Base-by-base conservation (phyloP, 2,888 invertebrate species). In the Macrosoma leucophasiata region DNA sequence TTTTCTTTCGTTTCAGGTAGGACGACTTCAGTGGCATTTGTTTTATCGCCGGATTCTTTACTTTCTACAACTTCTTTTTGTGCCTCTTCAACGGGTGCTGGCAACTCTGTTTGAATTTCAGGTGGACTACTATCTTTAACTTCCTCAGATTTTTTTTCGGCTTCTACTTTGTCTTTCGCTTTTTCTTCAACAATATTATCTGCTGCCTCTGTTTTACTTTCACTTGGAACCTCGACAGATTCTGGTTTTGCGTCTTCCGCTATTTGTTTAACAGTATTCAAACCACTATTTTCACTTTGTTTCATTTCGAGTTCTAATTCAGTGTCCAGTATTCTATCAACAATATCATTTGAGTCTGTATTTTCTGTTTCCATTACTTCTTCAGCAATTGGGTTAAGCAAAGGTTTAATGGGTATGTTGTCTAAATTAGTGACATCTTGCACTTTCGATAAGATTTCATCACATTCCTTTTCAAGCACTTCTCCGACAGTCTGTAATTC, bases 381-480 rank as follows among this genome's bases (percentile, higher is more conserved):
- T 54, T 79, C 79, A 7, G 64, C 55, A 41, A 78, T 81, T 8
- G 75, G 55, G 37, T 71, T 71, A 4, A 78, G 58, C 44, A 77
- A 42, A 2, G 78, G 72, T 48, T 79, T 81, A 5, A 75, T 42
- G 10, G 77, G 66, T 27, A 81, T 75, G 29, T 59, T 78, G 36
- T 75, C 74, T 36, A 81, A 59, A 44, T 77, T 78, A 3, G 82
- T 82, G 17, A 84, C 79, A 51, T 77, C 66, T 45, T 82, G 71
- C 4, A 85, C 82, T 50, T 84, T 84, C 0, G 77, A 78, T 12
- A 85, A 46, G 35, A 85, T 81, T 45, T 84, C 84, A 39, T 76
- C 78, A 43, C 85, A 85, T 57, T 84, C 84, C 43, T 82, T 84
- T 39, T 82, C 82, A 10, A 85, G 56, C 2, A 74, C 79, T 26